Conservation (phyloP, 2,888 invertebrate genomes). For the Tanytarsus gracilentus region DNA sequence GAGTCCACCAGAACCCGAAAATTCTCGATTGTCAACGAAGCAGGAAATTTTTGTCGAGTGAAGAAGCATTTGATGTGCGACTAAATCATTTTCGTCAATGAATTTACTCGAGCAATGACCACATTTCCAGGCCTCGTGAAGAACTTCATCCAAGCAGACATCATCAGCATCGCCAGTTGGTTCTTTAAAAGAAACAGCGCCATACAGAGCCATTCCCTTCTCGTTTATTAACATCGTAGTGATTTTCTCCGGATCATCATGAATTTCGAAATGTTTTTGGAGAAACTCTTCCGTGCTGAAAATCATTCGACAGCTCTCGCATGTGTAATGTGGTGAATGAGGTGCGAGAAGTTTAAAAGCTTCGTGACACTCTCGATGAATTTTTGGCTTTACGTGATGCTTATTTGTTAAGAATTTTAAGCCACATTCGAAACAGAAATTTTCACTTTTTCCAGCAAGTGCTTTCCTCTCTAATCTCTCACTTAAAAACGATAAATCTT, state of each 20-base stretch:
- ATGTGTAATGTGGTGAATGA: background rate
- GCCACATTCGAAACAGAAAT: constrained; percentile 10
- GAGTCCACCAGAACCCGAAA: background rate
- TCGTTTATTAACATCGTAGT: background rate
- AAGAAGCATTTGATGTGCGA: background rate
- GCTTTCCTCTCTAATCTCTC: background rate
- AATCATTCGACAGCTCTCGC: background rate
- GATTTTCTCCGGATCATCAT: background rate
- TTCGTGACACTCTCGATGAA: constrained; percentile 12
- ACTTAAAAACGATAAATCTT: background rate
- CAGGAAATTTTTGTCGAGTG: background rate
- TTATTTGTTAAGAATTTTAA: background rate
- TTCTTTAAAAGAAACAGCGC: constrained; percentile 4
- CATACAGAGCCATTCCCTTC: background rate
- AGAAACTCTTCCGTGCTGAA: background rate
- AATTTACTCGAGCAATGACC: constrained; percentile 1
- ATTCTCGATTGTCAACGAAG: constrained; percentile 6
- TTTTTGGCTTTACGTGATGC: background rate
- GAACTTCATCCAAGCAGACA: background rate
- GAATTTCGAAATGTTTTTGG: background rate
- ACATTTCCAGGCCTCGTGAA: constrained; percentile 19
- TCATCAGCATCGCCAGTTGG: background rate
- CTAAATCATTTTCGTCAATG: constrained; percentile 8
- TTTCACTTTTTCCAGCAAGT: background rate
- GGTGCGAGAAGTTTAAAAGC: background rate